Percentiles rank a stretch among this genome's conserved stretches.
Conservation (phyloP, 2,113 vertebrate genomes). For the Poeciliopsis retropinna region DNA sequence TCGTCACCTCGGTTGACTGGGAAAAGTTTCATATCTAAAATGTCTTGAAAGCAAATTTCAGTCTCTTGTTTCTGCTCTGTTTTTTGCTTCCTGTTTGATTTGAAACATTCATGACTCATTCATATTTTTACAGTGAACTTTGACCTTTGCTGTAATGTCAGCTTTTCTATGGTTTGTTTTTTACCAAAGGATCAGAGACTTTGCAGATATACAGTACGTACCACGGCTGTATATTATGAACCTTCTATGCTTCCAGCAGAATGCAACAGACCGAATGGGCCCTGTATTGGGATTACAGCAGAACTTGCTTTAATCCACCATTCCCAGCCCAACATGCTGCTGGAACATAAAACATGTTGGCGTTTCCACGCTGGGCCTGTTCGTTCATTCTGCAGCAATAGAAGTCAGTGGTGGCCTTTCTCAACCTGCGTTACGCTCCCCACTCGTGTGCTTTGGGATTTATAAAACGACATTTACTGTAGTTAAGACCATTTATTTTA, state of each 20-base stretch:
- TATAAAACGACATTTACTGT: neutral
- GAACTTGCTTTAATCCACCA: neutral
- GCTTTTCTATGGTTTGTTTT: neutral
- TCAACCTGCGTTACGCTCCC: slow-evolving; percentile 12
- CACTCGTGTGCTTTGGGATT: slow-evolving; percentile 17
- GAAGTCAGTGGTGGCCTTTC: slow-evolving; percentile 52
- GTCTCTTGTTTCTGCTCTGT: neutral
- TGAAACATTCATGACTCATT: slow-evolving; percentile 14
- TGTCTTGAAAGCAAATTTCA: neutral
- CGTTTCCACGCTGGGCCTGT: slow-evolving; percentile 13
- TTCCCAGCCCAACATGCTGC: slow-evolving; percentile 24
- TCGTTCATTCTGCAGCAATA: slow-evolving; percentile 48
- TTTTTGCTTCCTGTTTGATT: slow-evolving; percentile 1
- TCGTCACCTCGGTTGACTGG: neutral
- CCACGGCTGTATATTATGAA: slow-evolving; percentile 52
- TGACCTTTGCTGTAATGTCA: neutral
- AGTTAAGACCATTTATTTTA: neutral
- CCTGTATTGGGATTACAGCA: neutral
- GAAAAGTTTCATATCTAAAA: neutral
- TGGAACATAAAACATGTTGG: slow-evolving; percentile 3
- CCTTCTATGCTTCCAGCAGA: slow-evolving; percentile 60
- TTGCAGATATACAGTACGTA: slow-evolving; percentile 47
- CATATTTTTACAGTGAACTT: neutral
- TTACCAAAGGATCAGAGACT: slow-evolving; percentile 2
- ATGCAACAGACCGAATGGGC: slow-evolving; percentile 39